phyloP scores from a whole-genome alignment of 2,888 invertebrate genomes.

The Hypercompe scribonia region DNA sequence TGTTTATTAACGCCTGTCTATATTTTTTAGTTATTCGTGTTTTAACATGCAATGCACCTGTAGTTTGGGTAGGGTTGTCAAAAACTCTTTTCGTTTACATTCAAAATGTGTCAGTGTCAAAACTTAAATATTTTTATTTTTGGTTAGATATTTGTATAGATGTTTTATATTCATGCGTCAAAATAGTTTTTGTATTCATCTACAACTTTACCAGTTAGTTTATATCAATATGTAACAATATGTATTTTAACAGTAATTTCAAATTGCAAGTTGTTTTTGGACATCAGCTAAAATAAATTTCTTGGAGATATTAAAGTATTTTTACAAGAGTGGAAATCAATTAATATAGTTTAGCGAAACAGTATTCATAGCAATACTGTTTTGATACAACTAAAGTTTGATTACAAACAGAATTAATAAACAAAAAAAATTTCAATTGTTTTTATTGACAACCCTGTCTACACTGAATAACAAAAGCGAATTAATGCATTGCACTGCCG shows the following conservation, averaged over 20 bases:
- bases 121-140: not conserved
- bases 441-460: constrained; percentile 17
- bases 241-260: not conserved
- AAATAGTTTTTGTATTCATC: too few relatives aligned
- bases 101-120: not conserved
- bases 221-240: not conserved
- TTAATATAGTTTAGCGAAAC: too few relatives aligned
- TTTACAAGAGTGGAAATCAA: not conserved
- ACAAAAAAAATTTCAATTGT: not conserved
- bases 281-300: too few relatives aligned
- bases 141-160: not conserved
- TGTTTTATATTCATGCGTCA: not conserved
- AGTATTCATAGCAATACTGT: too few relatives aligned
- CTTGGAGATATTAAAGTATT: not conserved
- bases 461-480: constrained; percentile 15
- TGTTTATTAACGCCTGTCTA: constrained; percentile 56
- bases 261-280: too few relatives aligned
- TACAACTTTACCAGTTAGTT: too few relatives aligned
- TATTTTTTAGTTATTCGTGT: constrained; percentile 54
- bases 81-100: not conserved
- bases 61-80: constrained; percentile 38
- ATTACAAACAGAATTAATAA: not conserved
- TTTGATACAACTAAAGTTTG: not conserved
- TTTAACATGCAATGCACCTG: constrained; percentile 50
- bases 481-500: constrained; percentile 20